phyloP scores from a whole-genome alignment of 35 echinoderm and acorn worm genomes.

The Ptychodera flava region DNA sequence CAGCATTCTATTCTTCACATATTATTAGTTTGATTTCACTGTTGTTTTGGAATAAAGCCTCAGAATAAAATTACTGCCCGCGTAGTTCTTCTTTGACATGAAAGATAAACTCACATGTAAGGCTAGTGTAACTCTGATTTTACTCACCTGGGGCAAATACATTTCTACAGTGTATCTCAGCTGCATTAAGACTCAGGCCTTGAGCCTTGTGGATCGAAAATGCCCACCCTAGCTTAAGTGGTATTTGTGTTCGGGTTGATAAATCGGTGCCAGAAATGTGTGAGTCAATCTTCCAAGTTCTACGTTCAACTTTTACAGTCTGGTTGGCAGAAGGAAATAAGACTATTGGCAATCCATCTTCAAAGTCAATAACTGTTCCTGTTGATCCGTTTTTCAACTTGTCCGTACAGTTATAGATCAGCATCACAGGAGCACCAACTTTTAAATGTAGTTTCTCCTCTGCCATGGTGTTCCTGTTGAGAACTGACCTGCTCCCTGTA shows the following conservation, averaged over 20 bases:
- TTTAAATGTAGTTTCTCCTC: not conserved
- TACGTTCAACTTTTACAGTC: not conserved
- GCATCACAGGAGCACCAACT: not conserved
- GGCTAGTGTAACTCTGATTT: too few species aligned
- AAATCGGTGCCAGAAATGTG: not conserved
- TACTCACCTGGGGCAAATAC: not conserved
- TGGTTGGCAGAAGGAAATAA: not conserved
- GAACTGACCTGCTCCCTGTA: not conserved
- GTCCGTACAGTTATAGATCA: not conserved
- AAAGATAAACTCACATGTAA: too few species aligned
- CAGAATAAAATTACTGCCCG: too few species aligned
- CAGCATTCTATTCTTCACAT: too few species aligned
- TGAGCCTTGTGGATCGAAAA: not conserved
- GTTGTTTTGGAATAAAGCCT: too few species aligned
- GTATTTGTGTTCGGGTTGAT: not conserved
- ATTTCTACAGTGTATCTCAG: not conserved
- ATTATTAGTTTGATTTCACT: too few species aligned
- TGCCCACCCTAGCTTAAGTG: not conserved
- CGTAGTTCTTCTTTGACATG: too few species aligned
- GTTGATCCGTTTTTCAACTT: not conserved
- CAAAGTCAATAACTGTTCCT: not conserved
- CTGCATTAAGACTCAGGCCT: not conserved
- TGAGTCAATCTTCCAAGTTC: not conserved
- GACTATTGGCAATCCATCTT: not conserved
- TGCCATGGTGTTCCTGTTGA: not conserved